phyloP scores from a whole-genome alignment of 2,113 vertebrate species.

The Cavia aperea region DNA sequence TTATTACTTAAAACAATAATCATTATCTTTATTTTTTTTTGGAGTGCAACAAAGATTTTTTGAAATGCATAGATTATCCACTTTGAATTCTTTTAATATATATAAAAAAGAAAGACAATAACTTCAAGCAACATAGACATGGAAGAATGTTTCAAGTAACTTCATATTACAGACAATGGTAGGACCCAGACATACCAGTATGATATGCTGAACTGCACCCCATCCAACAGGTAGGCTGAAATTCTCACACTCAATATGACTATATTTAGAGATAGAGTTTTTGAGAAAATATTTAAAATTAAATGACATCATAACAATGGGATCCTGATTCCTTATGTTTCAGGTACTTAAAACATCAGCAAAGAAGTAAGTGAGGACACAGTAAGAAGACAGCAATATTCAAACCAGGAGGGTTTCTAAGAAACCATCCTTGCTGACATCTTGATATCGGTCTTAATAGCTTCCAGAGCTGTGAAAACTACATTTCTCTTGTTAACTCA shows the following conservation, averaged over 20 bases:
- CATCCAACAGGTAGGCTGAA: background rate
- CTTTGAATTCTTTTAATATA: background rate
- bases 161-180: background rate
- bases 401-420: background rate
- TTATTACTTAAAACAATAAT: constrained; percentile 8
- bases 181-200: background rate
- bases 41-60: background rate
- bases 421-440: background rate
- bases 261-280: background rate
- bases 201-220: background rate
- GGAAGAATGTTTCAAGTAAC: background rate
- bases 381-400: background rate
- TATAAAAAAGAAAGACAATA: background rate
- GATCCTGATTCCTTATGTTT: background rate
- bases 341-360: background rate
- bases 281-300: background rate
- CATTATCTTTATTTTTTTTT: constrained; percentile 5
- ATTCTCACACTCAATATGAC: background rate
- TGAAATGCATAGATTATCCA: background rate
- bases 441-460: background rate
- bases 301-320: background rate
- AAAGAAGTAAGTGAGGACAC: background rate
- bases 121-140: background rate
- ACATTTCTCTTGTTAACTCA: background rate
- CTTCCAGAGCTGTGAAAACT: background rate